Percentiles rank a stretch among this genome's conserved stretches.
phyloP scores from a whole-genome alignment of 2,797 vertebrate genomes.

The Enteromius unitaeniatus region DNA sequence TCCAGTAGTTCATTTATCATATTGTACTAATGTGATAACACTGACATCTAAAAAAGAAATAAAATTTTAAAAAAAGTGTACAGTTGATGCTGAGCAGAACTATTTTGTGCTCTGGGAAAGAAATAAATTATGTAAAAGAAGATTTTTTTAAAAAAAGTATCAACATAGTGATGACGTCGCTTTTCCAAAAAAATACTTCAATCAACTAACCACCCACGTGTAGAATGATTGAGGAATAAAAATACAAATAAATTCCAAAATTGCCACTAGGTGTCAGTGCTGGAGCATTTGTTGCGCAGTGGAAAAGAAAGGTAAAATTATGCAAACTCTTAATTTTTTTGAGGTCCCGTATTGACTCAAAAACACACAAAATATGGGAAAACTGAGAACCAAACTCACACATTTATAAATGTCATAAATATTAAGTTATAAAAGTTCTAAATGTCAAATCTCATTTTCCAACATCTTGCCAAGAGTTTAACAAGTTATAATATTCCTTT shows the following conservation, averaged over 20 bases:
- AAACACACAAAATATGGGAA: background rate
- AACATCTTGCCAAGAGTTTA: background rate
- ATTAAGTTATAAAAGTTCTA: background rate
- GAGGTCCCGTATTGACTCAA: background rate
- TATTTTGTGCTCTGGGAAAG: slow-evolving; percentile 70
- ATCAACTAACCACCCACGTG: background rate
- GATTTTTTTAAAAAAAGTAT: slow-evolving; percentile 56
- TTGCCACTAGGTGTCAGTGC: slow-evolving; percentile 38
- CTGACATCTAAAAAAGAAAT: slow-evolving; percentile 58
- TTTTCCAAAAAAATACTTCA: background rate
- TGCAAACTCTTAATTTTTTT: background rate
- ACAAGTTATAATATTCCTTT: background rate
- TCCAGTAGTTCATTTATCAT: slow-evolving; percentile 64
- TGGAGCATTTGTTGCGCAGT: background rate
- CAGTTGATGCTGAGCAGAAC: slow-evolving; percentile 69
- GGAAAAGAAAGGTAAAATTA: background rate
- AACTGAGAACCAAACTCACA: background rate
- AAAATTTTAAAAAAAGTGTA: slow-evolving; percentile 53
- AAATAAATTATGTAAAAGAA: slow-evolving; percentile 61
- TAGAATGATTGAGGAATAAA: no score
- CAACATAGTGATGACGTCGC: background rate
- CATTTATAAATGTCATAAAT: background rate
- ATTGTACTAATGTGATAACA: slow-evolving; percentile 66
- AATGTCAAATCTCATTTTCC: background rate
- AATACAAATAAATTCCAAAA: background rate